Base-by-base conservation (phyloP, 2,888 invertebrate species). In the Torymus texanus region DNA sequence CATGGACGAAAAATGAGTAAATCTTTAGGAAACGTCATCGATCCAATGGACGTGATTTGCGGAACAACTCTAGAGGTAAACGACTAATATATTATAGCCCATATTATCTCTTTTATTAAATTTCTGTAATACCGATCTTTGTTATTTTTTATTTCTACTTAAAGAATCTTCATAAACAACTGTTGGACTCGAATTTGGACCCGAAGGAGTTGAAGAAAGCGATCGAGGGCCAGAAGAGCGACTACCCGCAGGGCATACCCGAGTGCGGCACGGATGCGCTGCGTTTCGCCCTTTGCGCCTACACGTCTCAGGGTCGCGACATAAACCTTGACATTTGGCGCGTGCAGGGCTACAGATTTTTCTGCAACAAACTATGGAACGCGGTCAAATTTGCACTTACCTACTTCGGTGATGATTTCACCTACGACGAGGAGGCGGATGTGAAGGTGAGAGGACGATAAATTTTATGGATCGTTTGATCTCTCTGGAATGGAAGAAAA, bases 1-100 rank as follows among this genome's bases (percentile, higher is more conserved):
- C 98, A 98, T 89, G 99, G 99, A 0, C 94, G 98, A 75, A 99
- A 99, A 92, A 99, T 99, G 99, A 98, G 98, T 84, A 99, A 99
- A 90, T 98, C 98, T 0, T 92, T 99, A 80, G 99, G 99, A 75
- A 99, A 99, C 90, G 98, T 99, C 3, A 96, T 99, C 84, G 98
- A 98, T 91, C 99, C 99, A 0, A 94, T 98, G 91, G 97, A 99
- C 90, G 97, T 99, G 0, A 98, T 99, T 78, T 91, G 92, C 10
- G 99, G 99, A 2, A 95, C 97, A 83, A 92, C 95, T 0, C 91
- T 98, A 67, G 94, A 97, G 88, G 94, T 92, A 85, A 63, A 29
- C 55, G 63, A 55, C 56, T 61, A 10, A n/a, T 18, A 66, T 51
- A 41, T 12, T 67, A 55, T 55, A 24, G 2, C 11, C 24, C 5